Evolutionary conservation across 2,113 vertebrate genomes (phyloP), one percentile per base, ranked within the genome.

Genomic region (Barnardius zonarius): DNA sequence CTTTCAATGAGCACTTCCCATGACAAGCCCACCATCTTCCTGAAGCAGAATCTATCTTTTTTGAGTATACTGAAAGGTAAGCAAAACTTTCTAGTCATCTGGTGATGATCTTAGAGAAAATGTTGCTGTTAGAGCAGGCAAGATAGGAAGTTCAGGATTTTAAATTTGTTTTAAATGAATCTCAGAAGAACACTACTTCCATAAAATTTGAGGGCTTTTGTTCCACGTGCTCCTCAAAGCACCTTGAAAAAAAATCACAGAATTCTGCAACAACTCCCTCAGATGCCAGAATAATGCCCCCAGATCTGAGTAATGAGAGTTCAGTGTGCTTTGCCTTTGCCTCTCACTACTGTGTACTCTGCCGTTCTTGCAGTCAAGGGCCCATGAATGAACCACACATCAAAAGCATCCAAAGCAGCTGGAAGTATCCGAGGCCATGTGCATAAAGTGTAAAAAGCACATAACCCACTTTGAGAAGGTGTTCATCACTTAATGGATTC

Each of bases 11-110:
- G 41, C 25, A 31, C 57, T 88, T 86, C 79, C 68, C 35, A 8
- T 91, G 37, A 64, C 49, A 93, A 92, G 79, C 63, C 57, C 88
- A 72, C 61, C 61, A 35, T 92, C 59, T 92, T 89, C 64, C 79
- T 79, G 82, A 92, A 97, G 73, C 63, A 83, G 96, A 96, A 93
- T 89, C 39, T 94, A 3, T 90, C 91, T 87, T 88, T 64, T 85
- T 81, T 86, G 48, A 81, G 41, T 77, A 79, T 48, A 84, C 43
- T 74, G 73, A 94, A 77, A 88, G 24, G 51, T 46, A 39, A 68
- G 81, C 44, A 90, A 93, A 96, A 31, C 11, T 93, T 95, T 55
- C 31, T 69, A 23, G 80, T 93, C 37, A n/a, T 83, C 68, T 94
- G 70, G 24, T 46, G 46, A n/a, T 51, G 37, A 48, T 51, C 66